Evolutionary conservation across 2,797 vertebrate genomes (phyloP).

Genomic region (Myotis pilosus): DNA sequence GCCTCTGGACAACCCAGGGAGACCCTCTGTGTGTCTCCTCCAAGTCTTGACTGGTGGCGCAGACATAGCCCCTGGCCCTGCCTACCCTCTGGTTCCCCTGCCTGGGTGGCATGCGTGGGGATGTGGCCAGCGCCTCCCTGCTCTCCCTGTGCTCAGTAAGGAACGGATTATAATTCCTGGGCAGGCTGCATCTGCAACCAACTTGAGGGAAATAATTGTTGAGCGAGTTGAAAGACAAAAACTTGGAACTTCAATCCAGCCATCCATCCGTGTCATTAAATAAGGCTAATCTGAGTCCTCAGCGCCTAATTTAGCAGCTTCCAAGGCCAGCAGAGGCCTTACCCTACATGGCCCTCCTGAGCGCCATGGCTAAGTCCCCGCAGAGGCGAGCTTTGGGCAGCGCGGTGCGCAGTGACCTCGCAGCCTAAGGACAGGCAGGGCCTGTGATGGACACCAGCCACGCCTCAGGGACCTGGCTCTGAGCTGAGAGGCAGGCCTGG

Average conservation of each 20-base stretch:
- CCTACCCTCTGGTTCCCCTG: not conserved
- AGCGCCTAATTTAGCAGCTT: conserved; percentile 70
- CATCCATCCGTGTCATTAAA: conserved; percentile 80
- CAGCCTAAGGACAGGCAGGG: not conserved
- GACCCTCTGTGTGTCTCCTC: not conserved
- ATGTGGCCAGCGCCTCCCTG: not conserved
- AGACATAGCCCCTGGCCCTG: not conserved
- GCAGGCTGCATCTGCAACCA: conserved; percentile 79
- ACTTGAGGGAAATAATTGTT: conserved; percentile 75
- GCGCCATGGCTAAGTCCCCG: not conserved
- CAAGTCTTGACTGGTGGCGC: not conserved
- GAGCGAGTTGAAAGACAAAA: conserved; percentile 75
- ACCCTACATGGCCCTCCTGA: conserved; percentile 16
- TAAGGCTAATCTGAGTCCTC: conserved; percentile 80
- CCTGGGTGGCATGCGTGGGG: not conserved
- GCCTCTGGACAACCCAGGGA: not conserved
- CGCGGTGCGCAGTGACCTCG: not conserved
- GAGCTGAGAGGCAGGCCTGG: not conserved
- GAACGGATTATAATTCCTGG: conserved; percentile 71
- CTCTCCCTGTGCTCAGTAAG: conserved; percentile 63
- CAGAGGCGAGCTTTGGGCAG: not conserved
- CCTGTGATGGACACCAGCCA: not conserved
- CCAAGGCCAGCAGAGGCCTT: not conserved
- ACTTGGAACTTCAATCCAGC: conserved; percentile 67
- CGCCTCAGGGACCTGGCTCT: not conserved